Evolutionary conservation across 1,140 invertebrate genomes (phyloP).

Genomic region (Lasaia peninsularis): DNA sequence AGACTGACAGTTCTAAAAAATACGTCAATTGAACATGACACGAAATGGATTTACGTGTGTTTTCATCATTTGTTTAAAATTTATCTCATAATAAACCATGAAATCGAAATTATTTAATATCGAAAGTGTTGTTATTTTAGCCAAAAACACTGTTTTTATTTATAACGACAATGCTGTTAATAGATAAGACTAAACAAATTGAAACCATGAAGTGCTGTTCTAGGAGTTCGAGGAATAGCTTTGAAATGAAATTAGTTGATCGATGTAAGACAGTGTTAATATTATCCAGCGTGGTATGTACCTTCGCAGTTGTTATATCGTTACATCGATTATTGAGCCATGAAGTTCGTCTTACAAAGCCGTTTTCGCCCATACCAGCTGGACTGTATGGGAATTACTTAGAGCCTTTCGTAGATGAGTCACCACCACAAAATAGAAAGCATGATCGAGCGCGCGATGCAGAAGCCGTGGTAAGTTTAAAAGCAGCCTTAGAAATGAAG

Average conservation of each 20-base stretch:
- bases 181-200: constrained; percentile 46
- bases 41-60: constrained; percentile 62
- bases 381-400: constrained; percentile 62
- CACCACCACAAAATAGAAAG: constrained; percentile 30
- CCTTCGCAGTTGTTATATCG: constrained; percentile 57
- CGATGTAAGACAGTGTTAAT: constrained; percentile 65
- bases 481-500: constrained; percentile 91
- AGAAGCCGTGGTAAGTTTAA: constrained; percentile 90
- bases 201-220: constrained; percentile 53
- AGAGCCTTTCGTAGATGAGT: constrained; percentile 46
- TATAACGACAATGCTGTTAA: constrained; percentile 50
- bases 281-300: constrained; percentile 63
- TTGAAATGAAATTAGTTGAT: constrained; percentile 57
- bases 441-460: constrained; percentile 59
- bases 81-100: constrained; percentile 57
- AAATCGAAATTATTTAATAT: constrained; percentile 50
- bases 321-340: constrained; percentile 58
- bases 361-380: constrained; percentile 65
- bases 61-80: constrained; percentile 57
- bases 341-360: constrained; percentile 55
- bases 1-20: constrained; percentile 14
- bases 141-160: constrained; percentile 30
- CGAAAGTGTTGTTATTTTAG: constrained; percentile 38
- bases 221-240: constrained; percentile 34
- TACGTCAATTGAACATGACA: constrained; percentile 26